Evolutionary conservation across 2,113 vertebrate genomes (phyloP).

Genomic region (Thamnaconus septentrionalis): DNA sequence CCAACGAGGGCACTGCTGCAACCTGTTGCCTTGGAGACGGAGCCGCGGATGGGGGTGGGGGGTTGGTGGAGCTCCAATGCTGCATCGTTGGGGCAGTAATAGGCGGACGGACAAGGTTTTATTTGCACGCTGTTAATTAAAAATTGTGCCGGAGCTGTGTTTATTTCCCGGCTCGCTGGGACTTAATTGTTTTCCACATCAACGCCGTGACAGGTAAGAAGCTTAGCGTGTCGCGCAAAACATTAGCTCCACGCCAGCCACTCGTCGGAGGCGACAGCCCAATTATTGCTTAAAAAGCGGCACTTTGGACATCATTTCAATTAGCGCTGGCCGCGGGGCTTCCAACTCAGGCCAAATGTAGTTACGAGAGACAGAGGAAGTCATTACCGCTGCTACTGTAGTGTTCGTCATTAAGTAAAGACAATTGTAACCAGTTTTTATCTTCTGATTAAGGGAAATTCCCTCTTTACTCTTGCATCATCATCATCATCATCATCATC

Average conservation of each 20-base stretch:
- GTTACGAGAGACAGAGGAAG: slow-evolving; percentile 32
- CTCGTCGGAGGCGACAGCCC: slow-evolving; percentile 11
- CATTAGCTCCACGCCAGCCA: slow-evolving; percentile 17
- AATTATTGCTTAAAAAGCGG: slow-evolving; percentile 28
- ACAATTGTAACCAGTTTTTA: slow-evolving; percentile 49
- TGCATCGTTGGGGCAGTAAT: slow-evolving; percentile 13
- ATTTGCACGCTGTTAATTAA: slow-evolving; percentile 50
- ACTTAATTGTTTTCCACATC: slow-evolving; percentile 44
- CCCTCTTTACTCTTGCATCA: slow-evolving; percentile 6
- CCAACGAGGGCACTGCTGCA: slow-evolving; percentile 26
- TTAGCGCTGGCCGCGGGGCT: slow-evolving; percentile 22
- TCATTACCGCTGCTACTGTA: slow-evolving; percentile 39
- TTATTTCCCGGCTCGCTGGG: slow-evolving; percentile 23
- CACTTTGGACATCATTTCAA: slow-evolving; percentile 28
- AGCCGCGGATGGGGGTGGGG: no score
- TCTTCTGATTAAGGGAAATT: slow-evolving; percentile 46
- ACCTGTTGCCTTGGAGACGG: slow-evolving; percentile 72
- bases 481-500: slow-evolving; percentile 5
- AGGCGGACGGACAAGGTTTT: slow-evolving; percentile 21
- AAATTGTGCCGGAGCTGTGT: slow-evolving; percentile 34
- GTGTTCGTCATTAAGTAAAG: slow-evolving; percentile 46
- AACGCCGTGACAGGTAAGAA: slow-evolving; percentile 44
- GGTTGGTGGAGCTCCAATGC: slow-evolving; percentile 15
- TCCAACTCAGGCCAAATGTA: slow-evolving; percentile 33
- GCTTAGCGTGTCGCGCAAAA: slow-evolving; percentile 49